A percentile compares a stretch with the other conserved stretches of the same genome.
Conservation (phyloP, 1,140 invertebrate species). For the Dryas iulia region DNA sequence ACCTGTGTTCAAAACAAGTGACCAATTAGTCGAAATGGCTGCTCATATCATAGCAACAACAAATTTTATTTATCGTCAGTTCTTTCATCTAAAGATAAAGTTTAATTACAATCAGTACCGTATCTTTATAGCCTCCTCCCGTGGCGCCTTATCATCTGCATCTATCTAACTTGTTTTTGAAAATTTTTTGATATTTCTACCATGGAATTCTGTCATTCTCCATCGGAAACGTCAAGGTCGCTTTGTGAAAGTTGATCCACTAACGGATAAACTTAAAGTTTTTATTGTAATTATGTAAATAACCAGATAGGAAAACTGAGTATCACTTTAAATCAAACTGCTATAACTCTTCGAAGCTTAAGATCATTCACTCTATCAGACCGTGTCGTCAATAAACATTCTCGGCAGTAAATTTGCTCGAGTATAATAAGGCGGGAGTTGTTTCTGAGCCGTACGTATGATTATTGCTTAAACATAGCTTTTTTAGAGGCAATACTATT, state of each 20-base stretch:
- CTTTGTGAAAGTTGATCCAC: constrained; percentile 2
- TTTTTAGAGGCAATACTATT: constrained; percentile 25
- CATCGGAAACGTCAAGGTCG: constrained; percentile 40
- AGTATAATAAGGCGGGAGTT: constrained; percentile 2
- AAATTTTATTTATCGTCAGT: constrained; percentile 34
- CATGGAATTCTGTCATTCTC: constrained; percentile 41
- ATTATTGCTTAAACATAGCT: constrained; percentile 25
- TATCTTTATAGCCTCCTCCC: constrained; percentile 56
- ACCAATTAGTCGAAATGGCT: constrained; percentile 24
- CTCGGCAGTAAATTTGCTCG: constrained; percentile 28
- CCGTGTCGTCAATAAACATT: constrained; percentile 54
- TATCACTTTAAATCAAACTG: constrained; percentile 32
- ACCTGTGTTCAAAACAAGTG: constrained; percentile 8
- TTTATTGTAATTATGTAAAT: constrained; percentile 20
- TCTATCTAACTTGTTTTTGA: constrained; percentile 47
- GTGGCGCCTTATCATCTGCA: constrained; percentile 49
- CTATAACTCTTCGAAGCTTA: constrained; percentile 38
- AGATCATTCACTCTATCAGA: constrained; percentile 55
- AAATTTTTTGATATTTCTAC: constrained; percentile 49
- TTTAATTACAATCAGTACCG: constrained; percentile 52
- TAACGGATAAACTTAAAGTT: constrained; percentile 5
- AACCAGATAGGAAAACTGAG: constrained; percentile 14
- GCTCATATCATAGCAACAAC: constrained; percentile 21
- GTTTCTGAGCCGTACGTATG: constrained; percentile 23
- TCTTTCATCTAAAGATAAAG: constrained; percentile 45